Evolutionary conservation across 2,888 invertebrate species (phyloP), one percentile per base, ranked within the genome.

Genomic region (Tubulanus polymorphus): DNA sequence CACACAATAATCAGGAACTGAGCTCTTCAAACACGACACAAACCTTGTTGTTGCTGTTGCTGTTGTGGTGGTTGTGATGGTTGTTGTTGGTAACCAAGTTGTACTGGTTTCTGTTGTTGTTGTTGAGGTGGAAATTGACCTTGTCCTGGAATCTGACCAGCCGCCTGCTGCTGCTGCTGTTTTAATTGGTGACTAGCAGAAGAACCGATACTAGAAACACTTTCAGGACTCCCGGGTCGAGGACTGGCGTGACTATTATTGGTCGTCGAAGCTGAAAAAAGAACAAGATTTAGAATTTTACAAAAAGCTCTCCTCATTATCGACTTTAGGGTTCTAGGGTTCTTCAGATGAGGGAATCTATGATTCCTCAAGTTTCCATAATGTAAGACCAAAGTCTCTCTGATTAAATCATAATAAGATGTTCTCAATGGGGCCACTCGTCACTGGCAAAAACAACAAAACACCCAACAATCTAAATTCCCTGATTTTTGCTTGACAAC

Each of bases 181-280:
- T 55, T 51, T 20, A 59, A 56, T 50, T 60, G 63, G 52, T 59
- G 57, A 52, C 68, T 67, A 20, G 68, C 61, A 3, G 70, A 64
- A n/a, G 73, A 73, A 3, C 72, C 71, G 49, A 68, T 56, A 57
- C 74, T 73, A 2, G 74, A 70, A 26, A 72, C 60, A 60, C 74
- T 74, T 60, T 76, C 75, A 25, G 75, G 74, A 18, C 72, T 72
- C 5, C 70, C 73, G 29, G 74, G 54, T 23, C 58, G 51, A 20
- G 29, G 29, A 26, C 25, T 41, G 27, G 6, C 30, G 35, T 30
- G 28, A 37, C 12, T 15, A 20, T 23, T 23, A 15, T 15, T 15
- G 6, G 41, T 23, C 6, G 15, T n/a, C n/a, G n/a, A n/a, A n/a
- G n/a, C n/a, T n/a, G n/a, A n/a, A n/a, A n/a, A n/a, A n/a, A n/a